Evolutionary conservation across 2,113 vertebrate genomes (phyloP), one percentile per base, ranked within the genome.

Genomic region (Anser cygnoides): DNA sequence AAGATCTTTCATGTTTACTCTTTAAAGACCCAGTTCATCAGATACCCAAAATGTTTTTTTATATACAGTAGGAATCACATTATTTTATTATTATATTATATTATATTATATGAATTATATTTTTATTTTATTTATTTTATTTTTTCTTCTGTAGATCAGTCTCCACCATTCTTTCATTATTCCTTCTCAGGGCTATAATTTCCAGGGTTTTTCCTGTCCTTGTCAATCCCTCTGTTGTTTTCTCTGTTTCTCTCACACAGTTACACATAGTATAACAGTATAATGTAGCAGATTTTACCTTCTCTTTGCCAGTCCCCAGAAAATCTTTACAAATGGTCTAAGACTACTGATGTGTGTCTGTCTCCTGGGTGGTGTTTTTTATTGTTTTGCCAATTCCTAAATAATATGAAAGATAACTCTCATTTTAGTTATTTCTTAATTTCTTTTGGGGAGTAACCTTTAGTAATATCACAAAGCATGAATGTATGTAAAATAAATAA

Each of bases 161-260:
- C 78, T 85, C 88, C 63, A 73, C 79, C 85, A 83, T 77, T 86
- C 41, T 73, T 93, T 93, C 63, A 73, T 79, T 88, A 80, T 77
- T 86, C 41, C 73, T 93, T 93, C 72, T 76, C 67, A 83, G 59
- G 28, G 59, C 58, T 95, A 57, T 91, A 2, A 88, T 94, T 94
- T 96, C 49, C 74, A 92, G 67, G 73, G 75, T 11, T 88, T 90
- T 82, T 88, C n/a, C 58, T 85, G 54, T 92, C 58, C 33, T 28
- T 77, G 55, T 50, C 15, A 81, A 78, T 84, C n/a, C 31, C 15
- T 79, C 58, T 79, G 15, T 57, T 96, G 31, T 87, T 94, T 88
- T 71, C 19, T 74, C 73, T 68, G 6, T 90, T 95, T 92, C 61
- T 86, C 41, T 78, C 50, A 80, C 58, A 55, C 49, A 77, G 57